These are phyloP conservation scores for Megalurothrips usitatus DNA, from an alignment of 2,888 invertebrate genomes.

Conservation along the genomic window DNA sequence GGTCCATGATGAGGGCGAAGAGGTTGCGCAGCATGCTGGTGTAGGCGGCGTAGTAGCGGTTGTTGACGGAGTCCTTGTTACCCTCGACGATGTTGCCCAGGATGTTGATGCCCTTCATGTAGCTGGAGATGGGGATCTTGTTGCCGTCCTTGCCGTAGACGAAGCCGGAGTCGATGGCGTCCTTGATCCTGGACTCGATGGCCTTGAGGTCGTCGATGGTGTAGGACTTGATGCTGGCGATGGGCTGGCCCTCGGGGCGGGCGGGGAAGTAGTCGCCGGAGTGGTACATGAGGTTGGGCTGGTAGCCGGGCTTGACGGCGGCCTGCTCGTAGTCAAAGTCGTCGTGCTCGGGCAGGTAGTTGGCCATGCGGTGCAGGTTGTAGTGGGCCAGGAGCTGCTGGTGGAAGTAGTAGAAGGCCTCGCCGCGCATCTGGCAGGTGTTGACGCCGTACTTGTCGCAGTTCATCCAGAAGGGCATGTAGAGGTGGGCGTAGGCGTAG, in stretches of 20 bases:
- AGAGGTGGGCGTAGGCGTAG: slow-evolving; percentile 61
- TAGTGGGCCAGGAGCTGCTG: slow-evolving; percentile 65
- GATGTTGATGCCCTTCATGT: slow-evolving; percentile 57
- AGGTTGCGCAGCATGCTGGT: slow-evolving; percentile 54
- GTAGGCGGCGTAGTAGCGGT: slow-evolving; percentile 54
- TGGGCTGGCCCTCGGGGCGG: slow-evolving; percentile 50
- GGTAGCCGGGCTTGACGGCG: slow-evolving; percentile 49
- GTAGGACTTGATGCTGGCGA: slow-evolving; percentile 44
- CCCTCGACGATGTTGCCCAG: slow-evolving; percentile 63
- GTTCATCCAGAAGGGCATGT: slow-evolving; percentile 61
- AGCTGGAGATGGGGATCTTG: slow-evolving; percentile 55
- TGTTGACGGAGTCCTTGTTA: slow-evolving; percentile 58
- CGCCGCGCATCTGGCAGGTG: slow-evolving; percentile 47
- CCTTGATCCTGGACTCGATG: slow-evolving; percentile 37
- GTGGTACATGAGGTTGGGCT: slow-evolving; percentile 54
- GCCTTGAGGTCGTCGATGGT: slow-evolving; percentile 40
- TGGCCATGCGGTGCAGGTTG: slow-evolving; percentile 48
- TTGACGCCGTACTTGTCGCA: slow-evolving; percentile 49
- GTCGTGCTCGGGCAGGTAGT: slow-evolving; percentile 49
- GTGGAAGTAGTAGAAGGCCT: slow-evolving; percentile 53
- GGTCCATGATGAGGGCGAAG: slow-evolving; percentile 46
- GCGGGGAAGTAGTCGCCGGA: slow-evolving; percentile 55
- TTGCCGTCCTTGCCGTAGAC: slow-evolving; percentile 47
- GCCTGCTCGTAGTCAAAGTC: slow-evolving; percentile 50
- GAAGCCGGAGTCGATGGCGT: slow-evolving; percentile 40